Base-by-base conservation (phyloP, 2,888 invertebrate species). In the Ochropacha duplaris region DNA sequence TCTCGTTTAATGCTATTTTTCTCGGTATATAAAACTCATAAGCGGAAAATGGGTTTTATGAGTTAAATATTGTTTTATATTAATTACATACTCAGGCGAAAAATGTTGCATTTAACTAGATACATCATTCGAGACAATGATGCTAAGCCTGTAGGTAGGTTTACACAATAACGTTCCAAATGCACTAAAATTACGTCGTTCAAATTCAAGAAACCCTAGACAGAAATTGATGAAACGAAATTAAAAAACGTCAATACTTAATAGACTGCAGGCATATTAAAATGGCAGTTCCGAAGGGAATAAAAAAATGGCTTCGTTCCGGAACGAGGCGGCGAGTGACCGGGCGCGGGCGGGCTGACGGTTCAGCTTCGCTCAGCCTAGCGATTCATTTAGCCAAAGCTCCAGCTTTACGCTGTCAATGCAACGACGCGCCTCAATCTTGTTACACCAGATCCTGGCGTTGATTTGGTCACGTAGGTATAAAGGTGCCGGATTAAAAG, bases 381-480 rank as follows among this genome's bases (percentile, higher is more conserved):
- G 16, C 44, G 44, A 44, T 44, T 44, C 44, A 44, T 44, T 44
- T 44, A 44, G 36, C 36, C 19, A n/a, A 44, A 44, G 44, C 44
- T 44, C 44, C 44, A n/a, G 44, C 44, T 44, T 44, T 44, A 44
- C 19, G 44, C 44, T 44, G 44, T 44, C 44, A 44, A 44, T 44
- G 44, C 44, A 44, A 44, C 16, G 44, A 44, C 44, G 44, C 44
- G 8, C 19, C 19, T 44, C 44, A 44, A 44, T 44, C 44, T 44
- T 44, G 44, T 44, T 44, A 44, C 44, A 44, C 9, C 44, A 44
- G 44, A 16, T 44, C 19, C 44, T 16, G 19, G 44, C 44, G 44
- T 44, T 44, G 44, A 44, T 44, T 44, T 44, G 44, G 19, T 9
- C 31, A 44, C 44, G 44, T 44, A 19, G 44, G 16, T 36, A 36